A percentile compares a stretch with the other conserved stretches of the same genome.
phyloP scores from a whole-genome alignment of 2,888 invertebrate genomes.

The Charanyca ferruginea region DNA sequence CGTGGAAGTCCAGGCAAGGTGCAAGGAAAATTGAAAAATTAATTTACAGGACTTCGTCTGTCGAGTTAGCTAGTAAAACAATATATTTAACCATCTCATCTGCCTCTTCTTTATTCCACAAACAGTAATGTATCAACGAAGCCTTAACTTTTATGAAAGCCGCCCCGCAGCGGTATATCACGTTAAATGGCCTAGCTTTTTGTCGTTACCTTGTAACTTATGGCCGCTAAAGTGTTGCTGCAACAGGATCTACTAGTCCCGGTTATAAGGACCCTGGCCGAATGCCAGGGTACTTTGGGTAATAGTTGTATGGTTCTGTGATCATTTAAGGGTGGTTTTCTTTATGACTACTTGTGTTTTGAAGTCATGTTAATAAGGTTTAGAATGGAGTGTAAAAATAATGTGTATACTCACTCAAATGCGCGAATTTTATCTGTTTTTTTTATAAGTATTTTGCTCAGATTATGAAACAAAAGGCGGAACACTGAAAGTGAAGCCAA shows the following conservation, averaged over 20 bases:
- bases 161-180: conserved; percentile 82
- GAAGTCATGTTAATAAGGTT: neutral
- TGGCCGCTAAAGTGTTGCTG: conserved; percentile 68
- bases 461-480: no score
- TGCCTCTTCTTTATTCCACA: conserved; percentile 41
- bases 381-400: neutral
- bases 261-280: conserved; percentile 49
- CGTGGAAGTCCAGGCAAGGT: no score
- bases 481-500: no score
- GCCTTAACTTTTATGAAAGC: conserved; percentile 83
- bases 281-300: conserved; percentile 33
- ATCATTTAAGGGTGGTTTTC: conserved; percentile 14
- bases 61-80: no score
- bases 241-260: conserved; percentile 58
- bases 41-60: no score
- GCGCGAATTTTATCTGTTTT: neutral
- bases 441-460: no score
- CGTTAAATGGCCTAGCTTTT: conserved; percentile 85
- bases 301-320: conserved; percentile 33
- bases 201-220: conserved; percentile 87
- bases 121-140: conserved; percentile 67
- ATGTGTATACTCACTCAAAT: no score
- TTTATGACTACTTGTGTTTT: neutral
- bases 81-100: conserved; percentile 25
- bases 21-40: no score